Percentiles rank a stretch among this genome's conserved stretches.
Evolutionary conservation across 2,888 invertebrate species (phyloP).

Genomic region (Lomographa bimaculata): DNA sequence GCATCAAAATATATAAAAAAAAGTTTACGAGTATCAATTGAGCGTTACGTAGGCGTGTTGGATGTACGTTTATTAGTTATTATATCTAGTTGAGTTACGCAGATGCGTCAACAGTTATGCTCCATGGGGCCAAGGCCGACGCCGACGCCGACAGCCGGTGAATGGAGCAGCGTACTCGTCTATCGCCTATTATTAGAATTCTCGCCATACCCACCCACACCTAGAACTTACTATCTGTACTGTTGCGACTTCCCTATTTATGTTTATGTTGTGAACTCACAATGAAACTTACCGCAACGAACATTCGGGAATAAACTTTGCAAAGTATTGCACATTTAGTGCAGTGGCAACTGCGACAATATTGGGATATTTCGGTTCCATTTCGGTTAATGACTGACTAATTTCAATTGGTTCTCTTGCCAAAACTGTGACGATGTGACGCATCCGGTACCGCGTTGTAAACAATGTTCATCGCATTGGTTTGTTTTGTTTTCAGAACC

Average conservation of each 20-base stretch:
- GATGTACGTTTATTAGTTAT: slow-evolving; percentile 31
- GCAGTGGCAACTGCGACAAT: slow-evolving; percentile 14
- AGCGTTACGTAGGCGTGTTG: slow-evolving; percentile 30
- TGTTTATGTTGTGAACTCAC: slow-evolving; percentile 14
- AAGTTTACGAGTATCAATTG: slow-evolving; percentile 31
- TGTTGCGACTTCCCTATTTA: slow-evolving; percentile 9
- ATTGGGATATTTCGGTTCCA: slow-evolving; percentile 13
- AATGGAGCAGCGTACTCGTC: slow-evolving; percentile 69
- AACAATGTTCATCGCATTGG: slow-evolving; percentile 16
- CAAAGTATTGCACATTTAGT: slow-evolving; percentile 3
- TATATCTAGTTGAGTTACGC: slow-evolving; percentile 35
- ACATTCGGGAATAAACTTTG: slow-evolving; percentile 4
- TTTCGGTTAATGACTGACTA: slow-evolving; percentile 18
- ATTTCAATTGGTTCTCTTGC: slow-evolving; percentile 16
- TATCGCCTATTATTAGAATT: slow-evolving; percentile 66
- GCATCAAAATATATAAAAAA: slow-evolving; percentile 28
- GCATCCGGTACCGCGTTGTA: not conserved
- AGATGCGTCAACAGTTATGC: slow-evolving; percentile 59
- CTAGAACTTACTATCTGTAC: slow-evolving; percentile 25
- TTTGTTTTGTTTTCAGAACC: slow-evolving; percentile 88
- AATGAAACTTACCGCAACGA: not conserved
- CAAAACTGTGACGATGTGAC: slow-evolving; percentile 17
- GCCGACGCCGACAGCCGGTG: slow-evolving; percentile 55
- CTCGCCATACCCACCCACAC: slow-evolving; percentile 44
- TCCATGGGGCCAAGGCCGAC: slow-evolving; percentile 67